Base-by-base conservation (phyloP, 2,113 vertebrate genomes). In the Melanocharis versteri region DNA sequence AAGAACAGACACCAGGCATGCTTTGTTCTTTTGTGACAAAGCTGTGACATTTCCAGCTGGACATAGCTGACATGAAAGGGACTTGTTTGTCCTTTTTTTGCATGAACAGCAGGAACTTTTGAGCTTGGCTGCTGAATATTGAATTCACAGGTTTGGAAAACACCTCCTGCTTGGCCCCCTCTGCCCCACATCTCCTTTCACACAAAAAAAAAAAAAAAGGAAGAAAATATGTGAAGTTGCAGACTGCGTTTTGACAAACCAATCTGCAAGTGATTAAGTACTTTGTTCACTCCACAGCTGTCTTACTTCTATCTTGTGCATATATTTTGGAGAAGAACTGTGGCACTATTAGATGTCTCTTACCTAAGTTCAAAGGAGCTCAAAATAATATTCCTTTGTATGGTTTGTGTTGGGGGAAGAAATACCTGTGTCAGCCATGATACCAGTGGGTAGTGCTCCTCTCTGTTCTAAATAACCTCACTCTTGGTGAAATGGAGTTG, bases 71-170 rank as follows among this genome's bases (percentile, higher is more conserved):
- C 58, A 53, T 70, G 87, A 97, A 95, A 93, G 89, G 51, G 70
- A 88, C 87, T 96, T 86, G 91, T 96, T 94, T 97, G 91, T 89
- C 78, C 40, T 87, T 76, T 88, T 96, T 97, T 94, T 97, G 86
- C 91, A 83, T 11, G 37, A 96, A 81, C 92, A 96, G 93, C 96
- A 96, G 93, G 97, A 97, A 96, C 84, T 92, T 94, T 92, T 97
- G 83, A 95, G 94, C 68, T 80, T 89, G 37, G 53, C 69, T 96
- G 97, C 90, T 95, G 95, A 97, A 70, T 70, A 39, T 94, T 90
- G 87, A 92, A 88, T 96, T 97, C 87, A 48, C 61, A 95, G 89
- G 90, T 97, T 96, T 85, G 50, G 51, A 91, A 95, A 88, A 83
- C 28, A 83, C 26, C 71, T 94, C 77, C 35, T 78, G 33, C 80